Evolutionary conservation across 2,797 vertebrate genomes (phyloP).

Genomic region (Merluccius polli): DNA sequence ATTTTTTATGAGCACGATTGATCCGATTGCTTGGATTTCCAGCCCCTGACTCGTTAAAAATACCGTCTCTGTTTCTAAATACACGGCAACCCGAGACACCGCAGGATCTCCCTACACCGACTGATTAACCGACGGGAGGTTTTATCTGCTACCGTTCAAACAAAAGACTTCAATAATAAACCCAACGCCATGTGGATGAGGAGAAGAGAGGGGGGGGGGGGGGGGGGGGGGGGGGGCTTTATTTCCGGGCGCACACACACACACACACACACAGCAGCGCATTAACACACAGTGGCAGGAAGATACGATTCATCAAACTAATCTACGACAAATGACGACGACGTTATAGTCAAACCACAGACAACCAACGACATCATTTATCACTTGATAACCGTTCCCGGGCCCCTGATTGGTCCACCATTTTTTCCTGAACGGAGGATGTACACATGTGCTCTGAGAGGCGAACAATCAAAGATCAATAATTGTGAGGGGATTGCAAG

Average conservation of each 20-base stretch:
- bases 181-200: conserved; percentile 1
- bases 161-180: conserved; percentile 37
- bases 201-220: neutral
- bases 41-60: conserved; percentile 52
- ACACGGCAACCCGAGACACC: conserved; percentile 37
- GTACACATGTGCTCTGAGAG: conserved; percentile 68
- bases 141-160: conserved; percentile 28
- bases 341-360: conserved; percentile 30
- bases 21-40: conserved; percentile 50
- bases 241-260: too few species aligned
- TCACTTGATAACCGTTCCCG: conserved; percentile 42
- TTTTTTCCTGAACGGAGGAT: conserved; percentile 60
- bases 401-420: conserved; percentile 39
- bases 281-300: neutral
- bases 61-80: conserved; percentile 55
- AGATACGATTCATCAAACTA: conserved; percentile 34
- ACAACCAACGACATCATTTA: conserved; percentile 32
- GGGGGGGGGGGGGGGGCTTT: too few species aligned
- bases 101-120: conserved; percentile 7
- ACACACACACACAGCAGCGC: too few species aligned
- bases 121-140: conserved; percentile 18
- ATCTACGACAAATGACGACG: neutral
- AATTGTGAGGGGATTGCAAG: conserved; percentile 78
- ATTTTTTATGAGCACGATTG: conserved; percentile 67
- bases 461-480: conserved; percentile 77